These are phyloP conservation scores for Leuctra nigra DNA, from an alignment of 2,888 invertebrate genomes.

Conservation along the genomic window DNA sequence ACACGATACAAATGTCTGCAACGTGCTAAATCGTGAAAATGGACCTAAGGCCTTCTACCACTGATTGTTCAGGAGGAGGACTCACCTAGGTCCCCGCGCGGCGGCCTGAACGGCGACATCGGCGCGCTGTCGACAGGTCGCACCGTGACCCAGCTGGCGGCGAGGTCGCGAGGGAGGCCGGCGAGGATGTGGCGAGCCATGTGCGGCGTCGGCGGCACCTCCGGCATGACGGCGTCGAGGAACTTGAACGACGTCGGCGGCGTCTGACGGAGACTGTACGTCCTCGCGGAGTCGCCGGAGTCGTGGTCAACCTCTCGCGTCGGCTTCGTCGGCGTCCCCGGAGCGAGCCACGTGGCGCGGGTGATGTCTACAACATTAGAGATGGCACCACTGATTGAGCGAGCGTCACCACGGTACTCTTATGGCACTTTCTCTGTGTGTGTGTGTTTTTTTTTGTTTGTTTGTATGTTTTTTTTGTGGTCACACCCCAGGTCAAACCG, in stretches of 20 bases:
- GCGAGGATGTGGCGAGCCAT: conserved; percentile 36
- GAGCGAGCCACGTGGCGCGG: neutral
- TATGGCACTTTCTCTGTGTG: no score
- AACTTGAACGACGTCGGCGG: conserved; percentile 8
- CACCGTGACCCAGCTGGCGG: conserved; percentile 49
- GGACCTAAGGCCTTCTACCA: no score
- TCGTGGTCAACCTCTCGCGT: neutral
- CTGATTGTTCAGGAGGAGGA: no score
- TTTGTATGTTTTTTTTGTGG: no score
- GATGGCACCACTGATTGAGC: no score
- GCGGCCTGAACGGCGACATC: no score
- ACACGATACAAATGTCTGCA: no score
- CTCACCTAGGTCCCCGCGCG: no score
- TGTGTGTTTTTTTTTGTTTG: no score
- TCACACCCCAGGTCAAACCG: no score
- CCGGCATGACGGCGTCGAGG: conserved; percentile 37
- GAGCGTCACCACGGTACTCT: no score
- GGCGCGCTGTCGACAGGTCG: conserved; percentile 51
- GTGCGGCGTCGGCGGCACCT: conserved; percentile 32
- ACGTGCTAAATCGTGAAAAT: no score
- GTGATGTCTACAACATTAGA: neutral
- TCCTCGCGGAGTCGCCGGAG: neutral
- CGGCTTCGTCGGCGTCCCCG: neutral
- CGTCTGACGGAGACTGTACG: neutral
- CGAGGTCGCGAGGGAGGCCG: conserved; percentile 2